Conservation (phyloP, 2,888 invertebrate species). For the Monochamus alternatus region DNA sequence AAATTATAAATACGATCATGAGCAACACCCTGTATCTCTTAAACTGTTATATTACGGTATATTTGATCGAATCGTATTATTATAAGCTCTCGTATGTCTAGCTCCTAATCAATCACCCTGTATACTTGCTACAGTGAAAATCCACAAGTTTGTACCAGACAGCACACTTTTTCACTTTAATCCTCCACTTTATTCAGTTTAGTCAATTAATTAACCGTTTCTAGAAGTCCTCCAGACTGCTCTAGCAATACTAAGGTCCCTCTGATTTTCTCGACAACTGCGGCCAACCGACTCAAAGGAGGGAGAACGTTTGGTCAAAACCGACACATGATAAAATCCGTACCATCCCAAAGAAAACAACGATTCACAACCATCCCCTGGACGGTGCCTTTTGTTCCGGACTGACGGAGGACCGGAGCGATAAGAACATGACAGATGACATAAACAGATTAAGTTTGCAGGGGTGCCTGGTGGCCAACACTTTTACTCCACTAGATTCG, state of each 20-base stretch:
- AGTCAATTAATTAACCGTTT: not conserved
- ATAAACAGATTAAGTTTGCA: not conserved
- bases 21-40: too few species aligned
- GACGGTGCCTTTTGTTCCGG: not conserved
- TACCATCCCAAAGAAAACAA: conserved; percentile 26
- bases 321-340: conserved; percentile 26
- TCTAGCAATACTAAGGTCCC: conserved; percentile 17
- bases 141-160: not conserved
- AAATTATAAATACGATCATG: too few species aligned
- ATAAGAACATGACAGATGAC: not conserved
- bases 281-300: conserved; percentile 11
- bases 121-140: not conserved
- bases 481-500: too few species aligned
- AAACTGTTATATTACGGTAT: too few species aligned
- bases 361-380: conserved; percentile 22
- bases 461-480: too few species aligned
- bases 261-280: conserved; percentile 14
- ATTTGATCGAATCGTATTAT: too few species aligned
- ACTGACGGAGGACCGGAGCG: too few species aligned
- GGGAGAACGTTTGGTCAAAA: conserved; percentile 19
- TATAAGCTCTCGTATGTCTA: too few species aligned
- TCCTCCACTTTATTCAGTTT: not conserved
- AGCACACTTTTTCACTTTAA: not conserved
- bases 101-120: too few species aligned
- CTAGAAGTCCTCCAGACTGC: not conserved